Percentiles rank a stretch among this genome's conserved stretches.
Evolutionary conservation across 2,888 invertebrate species (phyloP).

Genomic region (Julus scandinavius): DNA sequence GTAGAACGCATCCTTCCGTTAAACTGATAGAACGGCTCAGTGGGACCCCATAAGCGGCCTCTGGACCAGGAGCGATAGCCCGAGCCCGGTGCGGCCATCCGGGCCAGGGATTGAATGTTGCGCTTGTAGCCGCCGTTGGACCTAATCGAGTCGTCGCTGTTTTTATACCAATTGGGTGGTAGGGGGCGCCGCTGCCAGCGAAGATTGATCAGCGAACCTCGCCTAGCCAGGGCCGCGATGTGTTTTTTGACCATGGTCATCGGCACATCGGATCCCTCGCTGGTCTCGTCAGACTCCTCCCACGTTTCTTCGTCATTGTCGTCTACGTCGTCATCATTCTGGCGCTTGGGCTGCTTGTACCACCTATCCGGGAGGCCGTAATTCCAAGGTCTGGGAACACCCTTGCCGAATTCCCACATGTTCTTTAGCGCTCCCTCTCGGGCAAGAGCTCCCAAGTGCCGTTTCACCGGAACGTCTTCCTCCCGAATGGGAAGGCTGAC

Average conservation of each 20-base stretch:
- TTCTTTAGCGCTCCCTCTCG: not conserved
- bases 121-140: constrained; percentile 48
- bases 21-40: not conserved
- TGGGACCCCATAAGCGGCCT: not conserved
- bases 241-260: constrained; percentile 26
- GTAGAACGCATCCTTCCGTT: not conserved
- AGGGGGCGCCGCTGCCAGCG: not conserved
- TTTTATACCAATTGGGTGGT: not conserved
- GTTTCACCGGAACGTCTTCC: not conserved
- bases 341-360: constrained; percentile 1
- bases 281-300: not conserved
- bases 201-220: not conserved
- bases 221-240: constrained; percentile 39
- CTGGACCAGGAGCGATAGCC: not conserved
- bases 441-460: constrained; percentile 39
- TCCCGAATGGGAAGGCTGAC: not conserved
- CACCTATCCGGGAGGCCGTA: not conserved
- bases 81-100: not conserved
- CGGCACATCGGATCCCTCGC: not conserved
- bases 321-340: not conserved
- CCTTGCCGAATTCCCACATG: not conserved
- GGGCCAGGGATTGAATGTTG: constrained; percentile 48
- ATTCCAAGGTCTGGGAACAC: not conserved
- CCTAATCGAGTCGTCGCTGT: not conserved
- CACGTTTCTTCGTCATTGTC: no score